Evolutionary conservation across 2,797 vertebrate genomes (phyloP), one percentile per base, ranked within the genome.

Genomic region (Gila robusta): DNA sequence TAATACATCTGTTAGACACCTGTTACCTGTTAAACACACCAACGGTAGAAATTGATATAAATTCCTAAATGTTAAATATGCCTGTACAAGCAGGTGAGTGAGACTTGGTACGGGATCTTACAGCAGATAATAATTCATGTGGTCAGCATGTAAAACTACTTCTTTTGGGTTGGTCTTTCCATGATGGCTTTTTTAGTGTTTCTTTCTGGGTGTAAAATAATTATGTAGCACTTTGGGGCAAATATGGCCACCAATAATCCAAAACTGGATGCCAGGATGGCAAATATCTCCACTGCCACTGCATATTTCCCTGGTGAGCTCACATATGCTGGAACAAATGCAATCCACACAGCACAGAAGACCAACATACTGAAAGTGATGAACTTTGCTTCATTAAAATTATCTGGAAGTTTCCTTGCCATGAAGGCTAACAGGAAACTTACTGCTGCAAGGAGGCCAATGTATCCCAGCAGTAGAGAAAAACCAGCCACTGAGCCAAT

Each of bases 291-390:
- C 10, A 91, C 90, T 23, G 88, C 90, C 11, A 88, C 90, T 72
- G 90, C 72, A 69, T 90, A 91, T 81, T 92, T 92, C 37, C 91
- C 91, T 32, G 90, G 91, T 4, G 91, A 92, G 26, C 90, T 92
- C 62, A 92, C 78, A 23, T 95, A 95, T 28, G 94, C 94, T 21
- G 95, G 95, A 8, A 94, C 86, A 79, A 95, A 94, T 0, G 94
- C 87, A 32, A 94, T 90, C 94, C 94, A 95, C 10, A 95, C 94
- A 21, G 93, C 93, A 71, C 93, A 95, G 91, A 96, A 95, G 28
- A 94, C 94, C 87, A 96, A 26, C 95, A 95, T 95, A 88, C 94
- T 95, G 85, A 95, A 95, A 73, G 95, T 95, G 89, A 96, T 96
- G 79, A 95, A 91, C 70, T 95, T 94, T 79, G 93, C 94, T 84